Evolutionary conservation across 2,888 invertebrate species (phyloP).

Genomic region (Drosophila emarginata): DNA sequence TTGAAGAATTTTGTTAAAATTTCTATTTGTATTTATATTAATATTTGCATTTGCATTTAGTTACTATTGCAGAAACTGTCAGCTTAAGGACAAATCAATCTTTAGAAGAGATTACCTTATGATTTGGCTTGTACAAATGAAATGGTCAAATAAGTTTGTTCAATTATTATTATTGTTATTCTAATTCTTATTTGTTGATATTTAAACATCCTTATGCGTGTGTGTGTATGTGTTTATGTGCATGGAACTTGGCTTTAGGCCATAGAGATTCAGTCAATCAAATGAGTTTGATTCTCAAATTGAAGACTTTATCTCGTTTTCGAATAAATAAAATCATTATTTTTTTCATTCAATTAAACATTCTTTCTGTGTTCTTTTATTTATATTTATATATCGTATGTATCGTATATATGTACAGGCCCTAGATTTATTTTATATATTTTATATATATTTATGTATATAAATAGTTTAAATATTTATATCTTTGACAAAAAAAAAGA

Average conservation of each 20-base stretch:
- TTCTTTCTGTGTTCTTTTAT: slow-evolving; percentile 17
- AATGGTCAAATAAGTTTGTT: background rate
- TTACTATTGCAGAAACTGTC: background rate
- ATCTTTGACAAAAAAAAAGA: slow-evolving; percentile 16
- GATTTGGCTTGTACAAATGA: background rate
- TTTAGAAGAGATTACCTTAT: background rate
- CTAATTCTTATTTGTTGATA: background rate
- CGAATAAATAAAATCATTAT: slow-evolving; percentile 1
- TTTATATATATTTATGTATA: slow-evolving; percentile 12
- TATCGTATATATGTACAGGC: slow-evolving; percentile 38
- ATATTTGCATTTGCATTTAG: background rate
- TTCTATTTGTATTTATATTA: background rate
- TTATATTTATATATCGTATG: slow-evolving; percentile 14
- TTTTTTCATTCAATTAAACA: background rate
- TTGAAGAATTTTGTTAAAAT: background rate
- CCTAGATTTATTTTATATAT: slow-evolving; percentile 25
- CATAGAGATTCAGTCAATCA: background rate
- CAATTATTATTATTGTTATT: slow-evolving; percentile 1
- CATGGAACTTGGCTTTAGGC: no score
- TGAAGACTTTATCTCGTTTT: background rate
- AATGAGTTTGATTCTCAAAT: background rate
- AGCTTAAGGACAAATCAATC: slow-evolving; percentile 5
- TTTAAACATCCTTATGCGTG: no score
- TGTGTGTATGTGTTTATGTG: no score
- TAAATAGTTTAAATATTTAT: slow-evolving; percentile 10